Percentiles rank a stretch among this genome's conserved stretches.
Conservation (phyloP, 2,888 invertebrate species). For the Cataglyphis albicans region DNA sequence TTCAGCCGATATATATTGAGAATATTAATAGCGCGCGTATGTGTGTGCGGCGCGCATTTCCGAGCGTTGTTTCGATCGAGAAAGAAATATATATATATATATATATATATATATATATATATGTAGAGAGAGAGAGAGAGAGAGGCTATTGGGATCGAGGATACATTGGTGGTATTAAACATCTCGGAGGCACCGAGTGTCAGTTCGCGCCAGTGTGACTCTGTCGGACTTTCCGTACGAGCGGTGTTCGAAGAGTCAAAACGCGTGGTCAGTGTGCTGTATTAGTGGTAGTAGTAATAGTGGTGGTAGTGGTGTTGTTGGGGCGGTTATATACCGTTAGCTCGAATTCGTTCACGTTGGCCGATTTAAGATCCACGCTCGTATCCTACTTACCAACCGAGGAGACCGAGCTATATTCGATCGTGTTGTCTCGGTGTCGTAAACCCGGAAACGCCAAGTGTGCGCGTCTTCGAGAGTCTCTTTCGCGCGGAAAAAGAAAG, state of each 20-base stretch:
- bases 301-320: slow-evolving; percentile 36
- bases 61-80: slow-evolving; percentile 42
- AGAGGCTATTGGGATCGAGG: background rate
- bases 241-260: slow-evolving; percentile 47
- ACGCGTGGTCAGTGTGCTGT: slow-evolving; percentile 61
- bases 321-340: slow-evolving; percentile 81
- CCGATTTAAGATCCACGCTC: slow-evolving; percentile 70
- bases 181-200: background rate
- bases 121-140: background rate
- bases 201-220: slow-evolving; percentile 12
- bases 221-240: slow-evolving; percentile 61
- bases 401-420: slow-evolving; percentile 66
- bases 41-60: slow-evolving; percentile 46
- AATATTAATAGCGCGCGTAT: slow-evolving; percentile 71
- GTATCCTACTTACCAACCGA: slow-evolving; percentile 72
- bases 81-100: background rate
- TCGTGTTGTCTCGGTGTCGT: slow-evolving; percentile 67
- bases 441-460: slow-evolving; percentile 73
- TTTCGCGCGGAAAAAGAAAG: slow-evolving; percentile 32
- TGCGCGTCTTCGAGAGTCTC: slow-evolving; percentile 45
- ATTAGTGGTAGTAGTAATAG: no score
- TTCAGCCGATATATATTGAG: slow-evolving; percentile 64
- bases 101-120: no score
- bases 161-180: background rate
- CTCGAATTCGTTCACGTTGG: slow-evolving; percentile 80